Conservation (phyloP, 2,797 vertebrate genomes). For the Salmo trutta region DNA sequence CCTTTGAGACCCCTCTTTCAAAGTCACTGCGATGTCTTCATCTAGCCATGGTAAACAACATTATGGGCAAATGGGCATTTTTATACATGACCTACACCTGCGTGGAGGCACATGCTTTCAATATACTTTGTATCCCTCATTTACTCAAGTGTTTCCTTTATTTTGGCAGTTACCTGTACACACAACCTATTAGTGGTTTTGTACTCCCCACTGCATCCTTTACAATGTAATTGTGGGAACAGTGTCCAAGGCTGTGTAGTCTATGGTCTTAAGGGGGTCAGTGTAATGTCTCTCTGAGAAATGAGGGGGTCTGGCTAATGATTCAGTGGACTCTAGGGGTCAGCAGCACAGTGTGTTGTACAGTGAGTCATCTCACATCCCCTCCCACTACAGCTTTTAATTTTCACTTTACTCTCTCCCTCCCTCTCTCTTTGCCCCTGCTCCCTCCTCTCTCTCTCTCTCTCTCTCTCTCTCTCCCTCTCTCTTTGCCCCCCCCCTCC, state of each 20-base stretch:
- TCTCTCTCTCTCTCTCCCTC: no score
- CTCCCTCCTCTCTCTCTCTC: background rate
- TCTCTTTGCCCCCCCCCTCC: no score
- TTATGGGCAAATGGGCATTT: no score
- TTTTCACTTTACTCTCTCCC: background rate
- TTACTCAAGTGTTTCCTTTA: no score
- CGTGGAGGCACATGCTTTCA: no score
- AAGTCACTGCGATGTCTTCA: no score
- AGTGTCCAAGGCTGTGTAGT: constrained; percentile 1
- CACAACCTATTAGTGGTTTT: background rate
- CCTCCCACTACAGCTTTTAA: background rate
- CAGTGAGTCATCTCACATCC: background rate
- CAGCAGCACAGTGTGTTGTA: constrained; percentile 37
- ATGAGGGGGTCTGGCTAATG: constrained; percentile 72
- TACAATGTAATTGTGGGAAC: background rate
- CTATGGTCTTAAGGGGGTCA: constrained; percentile 28
- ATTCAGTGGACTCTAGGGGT: constrained; percentile 61
- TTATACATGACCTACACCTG: no score
- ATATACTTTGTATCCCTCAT: no score
- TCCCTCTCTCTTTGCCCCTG: background rate
- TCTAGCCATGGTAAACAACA: no score
- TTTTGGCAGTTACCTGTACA: background rate
- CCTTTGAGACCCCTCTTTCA: no score
- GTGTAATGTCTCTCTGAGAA: constrained; percentile 70
- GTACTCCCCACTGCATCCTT: background rate